Conservation (phyloP, 2,113 vertebrate genomes). For the human (Homo sapiens) region DNA sequence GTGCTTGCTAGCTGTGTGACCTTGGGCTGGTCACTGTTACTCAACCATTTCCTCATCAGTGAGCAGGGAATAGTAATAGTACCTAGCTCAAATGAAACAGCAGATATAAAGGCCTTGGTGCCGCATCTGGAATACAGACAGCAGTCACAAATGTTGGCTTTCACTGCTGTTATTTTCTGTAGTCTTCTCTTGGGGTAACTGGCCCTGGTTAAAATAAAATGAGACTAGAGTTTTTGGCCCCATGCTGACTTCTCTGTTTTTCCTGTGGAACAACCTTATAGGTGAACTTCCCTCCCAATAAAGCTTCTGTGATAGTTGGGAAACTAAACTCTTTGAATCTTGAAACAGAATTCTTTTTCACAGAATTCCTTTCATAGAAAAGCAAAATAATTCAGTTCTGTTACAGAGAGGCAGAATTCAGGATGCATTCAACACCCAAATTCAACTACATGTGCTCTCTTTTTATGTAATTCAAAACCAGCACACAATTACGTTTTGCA, state of each 20-base stretch:
- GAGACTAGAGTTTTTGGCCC: neutral
- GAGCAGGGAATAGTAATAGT: neutral
- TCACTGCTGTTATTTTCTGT: rapidly evolving
- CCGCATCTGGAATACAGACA: neutral
- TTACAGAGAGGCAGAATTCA: neutral
- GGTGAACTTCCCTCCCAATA: neutral
- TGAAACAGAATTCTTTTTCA: neutral
- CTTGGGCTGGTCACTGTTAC: neutral
- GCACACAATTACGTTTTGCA: too few species aligned
- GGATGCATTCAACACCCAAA: neutral
- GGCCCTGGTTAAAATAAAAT: neutral
- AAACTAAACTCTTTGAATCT: neutral
- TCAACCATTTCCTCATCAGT: neutral
- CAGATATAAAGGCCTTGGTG: neutral
- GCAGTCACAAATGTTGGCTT: rapidly evolving
- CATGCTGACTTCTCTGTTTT: neutral
- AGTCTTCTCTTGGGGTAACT: neutral
- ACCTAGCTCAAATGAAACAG: neutral
- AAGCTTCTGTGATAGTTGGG: neutral
- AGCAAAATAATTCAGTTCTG: neutral
- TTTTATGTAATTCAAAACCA: neutral
- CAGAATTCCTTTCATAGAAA: neutral
- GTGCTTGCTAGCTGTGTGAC: neutral
- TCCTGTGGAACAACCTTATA: neutral
- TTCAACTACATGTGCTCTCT: neutral